phyloP scores from a whole-genome alignment of 1,140 invertebrate genomes.

The Musca vetustissima region DNA sequence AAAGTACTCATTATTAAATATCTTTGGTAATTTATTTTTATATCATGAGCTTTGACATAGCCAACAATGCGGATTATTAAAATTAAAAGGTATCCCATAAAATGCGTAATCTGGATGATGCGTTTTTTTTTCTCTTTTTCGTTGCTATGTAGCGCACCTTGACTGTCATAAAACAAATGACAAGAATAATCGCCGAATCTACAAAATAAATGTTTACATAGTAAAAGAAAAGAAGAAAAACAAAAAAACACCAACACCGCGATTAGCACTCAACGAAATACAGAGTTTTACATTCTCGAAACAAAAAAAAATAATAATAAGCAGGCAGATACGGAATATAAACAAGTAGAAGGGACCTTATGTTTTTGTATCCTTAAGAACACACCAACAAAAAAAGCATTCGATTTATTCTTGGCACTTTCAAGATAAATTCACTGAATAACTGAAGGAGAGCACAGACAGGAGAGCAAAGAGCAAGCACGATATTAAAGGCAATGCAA shows the following conservation, averaged over 20 bases:
- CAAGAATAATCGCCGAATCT: background rate
- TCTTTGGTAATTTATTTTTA: too few relatives aligned
- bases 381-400: background rate
- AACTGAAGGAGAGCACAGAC: too few relatives aligned
- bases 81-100: background rate
- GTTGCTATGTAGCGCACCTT: background rate
- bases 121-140: background rate
- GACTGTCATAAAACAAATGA: background rate
- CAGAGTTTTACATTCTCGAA: background rate
- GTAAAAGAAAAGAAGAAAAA: too few relatives aligned
- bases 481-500: background rate
- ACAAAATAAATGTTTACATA: background rate
- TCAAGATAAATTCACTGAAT: too few relatives aligned
- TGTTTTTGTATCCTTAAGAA: background rate
- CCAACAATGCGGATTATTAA: background rate
- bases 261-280: background rate
- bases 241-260: background rate
- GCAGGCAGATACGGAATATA: too few relatives aligned
- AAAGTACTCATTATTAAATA: too few relatives aligned
- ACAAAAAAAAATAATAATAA: background rate
- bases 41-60: background rate
- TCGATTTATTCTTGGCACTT: too few relatives aligned
- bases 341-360: background rate
- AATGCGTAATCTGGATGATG: background rate
- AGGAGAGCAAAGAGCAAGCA: background rate